Base-by-base conservation (phyloP, 2,113 vertebrate species). In the Brienomyrus longianalis region DNA sequence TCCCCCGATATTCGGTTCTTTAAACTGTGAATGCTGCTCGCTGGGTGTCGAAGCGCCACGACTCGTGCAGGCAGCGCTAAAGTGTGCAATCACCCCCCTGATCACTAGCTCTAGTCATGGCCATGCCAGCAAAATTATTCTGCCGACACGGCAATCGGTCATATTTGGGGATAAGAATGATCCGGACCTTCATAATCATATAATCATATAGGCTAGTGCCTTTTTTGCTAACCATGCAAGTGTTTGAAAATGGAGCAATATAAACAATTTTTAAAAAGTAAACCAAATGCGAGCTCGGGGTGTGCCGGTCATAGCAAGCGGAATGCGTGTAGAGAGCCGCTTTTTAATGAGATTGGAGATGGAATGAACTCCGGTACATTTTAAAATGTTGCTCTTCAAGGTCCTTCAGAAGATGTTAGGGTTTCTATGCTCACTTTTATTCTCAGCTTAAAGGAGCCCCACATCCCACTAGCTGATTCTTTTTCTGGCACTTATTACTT, bases 1-100 rank as follows among this genome's bases (percentile, higher is more conserved):
- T 92, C 91, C 84, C 35, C 90, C 54, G 90, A 66, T 89, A 88
- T 62, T 7, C n/a, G 86, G 23, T 59, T 59, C 89, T 89, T 54
- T 89, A 83, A 56, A 47, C 89, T 54, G 87, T 62, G 74, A 83
- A 51, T 77, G 39, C n/a, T 84, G 19, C 89, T 85, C 50, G 15
- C 89, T 47, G 77, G 21, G 35, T 23, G 89, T 35, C 3, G 50
- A 83, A 19, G 50, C 1, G 88, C 74, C 43, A 11, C 2, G 31
- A 17, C 62, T 31, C 7, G 88, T 35, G 47, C 35, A 89, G 3
- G 74, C 35, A 21, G 21, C 35, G 51, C 21, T 89, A 56, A 89
- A 89, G 74, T 50, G 88, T 43, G 74, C 50, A 5, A 56, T 89
- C 51, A 59, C 48, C 88, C 43, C 51, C 51, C 35, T 23, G 50